These are phyloP conservation scores for Melieria omissa DNA, from an alignment of 2,888 invertebrate genomes.

Conservation along the genomic window DNA sequence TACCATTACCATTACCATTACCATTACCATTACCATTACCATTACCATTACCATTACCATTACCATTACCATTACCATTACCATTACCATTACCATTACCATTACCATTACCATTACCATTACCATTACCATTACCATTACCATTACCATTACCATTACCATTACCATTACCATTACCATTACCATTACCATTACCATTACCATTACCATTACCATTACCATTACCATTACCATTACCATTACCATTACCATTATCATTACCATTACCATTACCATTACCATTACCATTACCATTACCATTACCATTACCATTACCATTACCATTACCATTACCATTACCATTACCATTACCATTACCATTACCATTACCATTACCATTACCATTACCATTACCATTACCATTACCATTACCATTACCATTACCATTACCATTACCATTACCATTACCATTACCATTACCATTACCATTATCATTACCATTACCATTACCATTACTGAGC, in stretches of 20 bases:
- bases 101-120: neutral
- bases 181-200: neutral
- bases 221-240: neutral
- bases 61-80: conserved; percentile 4
- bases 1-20: conserved; percentile 2
- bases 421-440: neutral
- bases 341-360: neutral
- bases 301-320: neutral
- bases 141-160: neutral
- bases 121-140: conserved; percentile 4
- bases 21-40: neutral
- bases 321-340: neutral
- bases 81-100: conserved; percentile 4
- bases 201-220: neutral
- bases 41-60: conserved; percentile 2
- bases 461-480: neutral
- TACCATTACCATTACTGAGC: too few relatives aligned
- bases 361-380: neutral
- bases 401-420: neutral
- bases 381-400: neutral
- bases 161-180: neutral
- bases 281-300: neutral
- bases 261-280: neutral
- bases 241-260: neutral
- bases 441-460: neutral